Evolutionary conservation across 2,113 vertebrate species (phyloP).

Genomic region (Theropithecus gelada): DNA sequence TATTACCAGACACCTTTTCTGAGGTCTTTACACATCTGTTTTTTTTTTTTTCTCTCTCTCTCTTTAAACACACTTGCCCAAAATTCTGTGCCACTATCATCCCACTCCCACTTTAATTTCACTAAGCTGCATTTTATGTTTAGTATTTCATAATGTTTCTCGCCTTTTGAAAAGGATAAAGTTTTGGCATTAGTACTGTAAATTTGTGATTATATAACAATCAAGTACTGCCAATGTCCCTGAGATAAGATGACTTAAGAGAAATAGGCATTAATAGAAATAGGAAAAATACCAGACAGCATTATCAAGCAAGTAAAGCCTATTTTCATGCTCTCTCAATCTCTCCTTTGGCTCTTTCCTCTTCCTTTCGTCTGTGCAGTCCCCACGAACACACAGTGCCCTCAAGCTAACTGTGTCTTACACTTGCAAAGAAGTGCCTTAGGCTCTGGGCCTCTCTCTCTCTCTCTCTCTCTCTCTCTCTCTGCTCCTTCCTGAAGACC

Average conservation of each 20-base stretch:
- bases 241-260: slow-evolving; percentile 51
- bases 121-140: neutral
- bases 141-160: neutral
- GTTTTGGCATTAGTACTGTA: neutral
- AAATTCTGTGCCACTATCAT: neutral
- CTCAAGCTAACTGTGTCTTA: neutral
- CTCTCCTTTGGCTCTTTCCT: too few relatives aligned
- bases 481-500: neutral
- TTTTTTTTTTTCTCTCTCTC: neutral
- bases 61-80: neutral
- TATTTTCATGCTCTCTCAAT: neutral
- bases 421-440: neutral
- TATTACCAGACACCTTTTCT: neutral
- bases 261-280: slow-evolving; percentile 42
- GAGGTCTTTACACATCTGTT: neutral
- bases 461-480: neutral
- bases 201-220: neutral
- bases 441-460: neutral
- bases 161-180: slow-evolving; percentile 3
- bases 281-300: neutral
- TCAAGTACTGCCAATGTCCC: neutral
- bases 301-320: neutral
- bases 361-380: neutral
- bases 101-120: neutral
- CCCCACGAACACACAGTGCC: neutral